Evolutionary conservation across 2,797 vertebrate genomes (phyloP), one percentile per base, ranked within the genome.

Genomic region (Cossypha heuglini): DNA sequence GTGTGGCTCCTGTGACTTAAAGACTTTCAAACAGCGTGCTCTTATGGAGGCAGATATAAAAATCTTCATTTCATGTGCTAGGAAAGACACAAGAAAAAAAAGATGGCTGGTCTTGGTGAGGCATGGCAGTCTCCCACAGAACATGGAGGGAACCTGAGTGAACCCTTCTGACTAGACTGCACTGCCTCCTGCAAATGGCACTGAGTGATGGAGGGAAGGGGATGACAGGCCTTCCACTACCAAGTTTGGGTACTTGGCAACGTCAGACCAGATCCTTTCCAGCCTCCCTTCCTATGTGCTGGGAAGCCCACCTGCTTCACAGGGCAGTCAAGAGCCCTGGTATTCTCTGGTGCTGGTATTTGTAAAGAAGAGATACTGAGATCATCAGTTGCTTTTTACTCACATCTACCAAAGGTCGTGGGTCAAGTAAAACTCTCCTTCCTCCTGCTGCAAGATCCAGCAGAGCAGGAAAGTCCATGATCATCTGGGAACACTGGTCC

Each of bases 351-450:
- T 78, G 46, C 69, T 59, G 66, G 35, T 3, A 4, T 66, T 61
- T 78, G n/a, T 31, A 64, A 86, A 21, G 26, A 26, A 61, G 43
- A 63, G 24, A 28, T 16, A 35, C 52, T 31, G 76, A 83, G 45
- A 86, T 75, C 22, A 84, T 46, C 2, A 1, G 10, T 28, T 88
- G 46, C 52, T 76, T 92, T 88, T 86, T 58, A 64, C 10, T 92
- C 45, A 46, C 17, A 54, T 35, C 31, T 54, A 11, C 57, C 35
- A 40, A 79, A 74, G 33, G 13, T 59, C 31, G 45, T 48, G 51
- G 21, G 31, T 35, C 55, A 85, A 86, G 57, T 64, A 67, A 85
- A 96, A 79, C 49, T 75, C 45, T 66, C n/a, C 26, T 76, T 92
- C 37, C 24, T 78, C 37, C 25, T 59, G 64, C 55, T 88, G 52